Base-by-base conservation (phyloP, 1,140 invertebrate species). In the Copidosoma floridanum region DNA sequence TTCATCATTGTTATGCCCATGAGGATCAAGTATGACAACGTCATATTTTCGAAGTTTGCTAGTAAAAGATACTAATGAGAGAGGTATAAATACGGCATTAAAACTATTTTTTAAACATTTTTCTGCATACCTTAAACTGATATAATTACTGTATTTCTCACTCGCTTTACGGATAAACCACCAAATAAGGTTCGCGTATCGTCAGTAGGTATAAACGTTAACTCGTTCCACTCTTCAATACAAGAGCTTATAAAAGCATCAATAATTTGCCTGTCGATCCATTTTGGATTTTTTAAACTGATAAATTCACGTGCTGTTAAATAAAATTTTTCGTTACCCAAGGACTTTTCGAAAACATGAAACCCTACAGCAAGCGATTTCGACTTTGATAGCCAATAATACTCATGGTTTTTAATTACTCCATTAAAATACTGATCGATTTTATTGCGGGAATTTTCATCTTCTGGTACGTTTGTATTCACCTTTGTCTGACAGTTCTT, bases 11-110 rank as follows among this genome's bases (percentile, higher is more conserved):
- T 21, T 43, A 38, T 12, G 0, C 11, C n/a, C 54, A 38, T 61
- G 64, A 32, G 65, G 65, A 63, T 66, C 65, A 35, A 60, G 43
- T 20, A 7, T 10, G 18, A 50, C 21, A 65, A 8, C 14, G 23
- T 46, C 23, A 41, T 16, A n/a, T 48, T 27, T 50, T 63, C 41
- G n/a, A 55, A 48, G 46, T 66, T 24, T 14, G 55, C 44, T 18
- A 50, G 37, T 11, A 61, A 43, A 16, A 66, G 51, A 26, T 52
- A 47, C 52, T 53, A 66, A 44, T 66, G 61, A 12, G 20, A 32
- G 5, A 23, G 6, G 32, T 57, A 40, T 10, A 51, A 18, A 37
- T 57, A 66, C 16, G 65, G 61, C 16, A 66, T 44, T 18, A 66
- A 58, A 11, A 65, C 10, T 50, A 52, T 20, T 8, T 40, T 40